phyloP scores from a whole-genome alignment of 2,113 vertebrate genomes.

The Pavo muticus region DNA sequence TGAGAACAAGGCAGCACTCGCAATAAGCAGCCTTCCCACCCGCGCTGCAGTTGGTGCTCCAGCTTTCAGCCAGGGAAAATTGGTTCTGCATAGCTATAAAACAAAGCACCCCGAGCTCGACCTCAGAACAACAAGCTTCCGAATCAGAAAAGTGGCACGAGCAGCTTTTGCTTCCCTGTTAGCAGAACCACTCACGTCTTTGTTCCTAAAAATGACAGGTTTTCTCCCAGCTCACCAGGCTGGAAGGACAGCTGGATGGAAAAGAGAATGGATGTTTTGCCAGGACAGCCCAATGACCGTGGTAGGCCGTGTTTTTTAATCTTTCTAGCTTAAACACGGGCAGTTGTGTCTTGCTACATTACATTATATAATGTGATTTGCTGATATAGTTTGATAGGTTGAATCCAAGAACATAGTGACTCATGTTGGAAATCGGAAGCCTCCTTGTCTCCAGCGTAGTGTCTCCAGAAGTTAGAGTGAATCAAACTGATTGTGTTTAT shows the following conservation, averaged over 20 bases:
- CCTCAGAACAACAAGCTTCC: background rate
- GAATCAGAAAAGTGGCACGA: background rate
- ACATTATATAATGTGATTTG: constrained; percentile 66
- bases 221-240: background rate
- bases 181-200: background rate
- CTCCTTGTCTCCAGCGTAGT: background rate
- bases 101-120: background rate
- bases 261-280: constrained; percentile 18
- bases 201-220: constrained; percentile 6
- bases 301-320: constrained; percentile 52
- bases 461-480: constrained; percentile 45
- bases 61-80: background rate
- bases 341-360: constrained; percentile 66
- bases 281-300: constrained; percentile 25
- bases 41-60: background rate
- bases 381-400: constrained; percentile 59
- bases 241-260: background rate
- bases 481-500: constrained; percentile 50
- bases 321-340: constrained; percentile 66
- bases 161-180: background rate
- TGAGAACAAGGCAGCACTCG: background rate
- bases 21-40: background rate
- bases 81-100: background rate
- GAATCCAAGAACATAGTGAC: constrained; percentile 69
- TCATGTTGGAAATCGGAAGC: constrained; percentile 66